Evolutionary conservation across 2,797 vertebrate species (phyloP).

Genomic region (Rachycentron canadum): DNA sequence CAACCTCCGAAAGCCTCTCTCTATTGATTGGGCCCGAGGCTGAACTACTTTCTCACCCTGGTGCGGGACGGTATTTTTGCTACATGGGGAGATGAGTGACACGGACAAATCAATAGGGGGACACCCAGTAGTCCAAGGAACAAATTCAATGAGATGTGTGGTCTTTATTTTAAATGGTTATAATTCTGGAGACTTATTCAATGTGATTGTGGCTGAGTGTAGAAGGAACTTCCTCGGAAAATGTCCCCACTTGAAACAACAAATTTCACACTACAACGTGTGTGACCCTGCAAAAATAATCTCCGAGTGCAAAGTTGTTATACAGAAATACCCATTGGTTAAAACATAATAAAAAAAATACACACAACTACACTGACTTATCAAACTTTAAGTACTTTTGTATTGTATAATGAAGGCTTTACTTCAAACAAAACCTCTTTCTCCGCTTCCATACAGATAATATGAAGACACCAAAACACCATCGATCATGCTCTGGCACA

Average conservation of each 20-base stretch:
- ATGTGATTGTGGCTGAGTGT: conserved; percentile 6
- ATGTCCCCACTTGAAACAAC: not conserved
- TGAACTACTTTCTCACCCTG: conserved; percentile 81
- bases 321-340: conserved; percentile 22
- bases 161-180: conserved; percentile 18
- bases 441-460: conserved; percentile 48
- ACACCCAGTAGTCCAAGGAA: conserved; percentile 56
- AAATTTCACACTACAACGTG: not conserved
- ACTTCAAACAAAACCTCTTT: conserved; percentile 55
- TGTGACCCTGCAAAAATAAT: not conserved
- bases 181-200: not conserved
- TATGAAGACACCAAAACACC: conserved; percentile 51
- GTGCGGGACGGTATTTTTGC: conserved; percentile 76
- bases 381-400: conserved; percentile 40
- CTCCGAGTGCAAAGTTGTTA: not conserved
- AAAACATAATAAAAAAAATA: conserved; percentile 23
- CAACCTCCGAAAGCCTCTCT: conserved; percentile 79
- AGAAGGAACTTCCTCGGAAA: conserved; percentile 1
- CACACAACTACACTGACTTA: not conserved
- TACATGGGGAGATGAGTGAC: conserved; percentile 71
- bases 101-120: conserved; percentile 70
- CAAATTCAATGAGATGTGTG: conserved; percentile 29
- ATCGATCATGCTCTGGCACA: conserved; percentile 61
- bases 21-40: conserved; percentile 82
- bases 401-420: conserved; percentile 49